Conservation (phyloP, 2,888 invertebrate genomes). For the Mechanitis messenoides region DNA sequence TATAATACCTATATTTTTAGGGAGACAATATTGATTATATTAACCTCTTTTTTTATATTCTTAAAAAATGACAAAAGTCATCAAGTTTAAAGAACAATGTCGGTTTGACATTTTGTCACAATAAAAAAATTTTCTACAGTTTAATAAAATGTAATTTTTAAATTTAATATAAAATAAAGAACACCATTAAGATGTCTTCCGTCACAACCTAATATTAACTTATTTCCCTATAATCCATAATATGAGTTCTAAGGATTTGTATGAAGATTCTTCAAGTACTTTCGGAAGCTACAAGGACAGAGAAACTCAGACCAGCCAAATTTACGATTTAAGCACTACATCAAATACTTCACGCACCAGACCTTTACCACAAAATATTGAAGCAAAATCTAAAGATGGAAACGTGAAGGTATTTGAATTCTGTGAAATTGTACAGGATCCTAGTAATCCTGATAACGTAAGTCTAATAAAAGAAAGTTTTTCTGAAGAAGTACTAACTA, state of each 20-base stretch:
- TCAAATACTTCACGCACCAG: conserved; percentile 19
- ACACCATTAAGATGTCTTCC: conserved; percentile 7
- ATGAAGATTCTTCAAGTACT: conserved; percentile 27
- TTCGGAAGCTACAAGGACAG: conserved; percentile 31
- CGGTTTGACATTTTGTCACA: too few relatives aligned
- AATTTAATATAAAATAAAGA: conserved; percentile 24
- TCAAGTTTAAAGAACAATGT: too few relatives aligned
- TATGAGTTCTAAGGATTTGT: conserved; percentile 41
- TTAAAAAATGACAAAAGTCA: too few relatives aligned
- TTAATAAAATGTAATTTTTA: not conserved
- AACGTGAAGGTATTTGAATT: conserved; percentile 39
- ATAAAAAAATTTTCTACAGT: too few relatives aligned
- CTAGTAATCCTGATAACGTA: conserved; percentile 32
- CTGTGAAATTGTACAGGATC: conserved; percentile 38
- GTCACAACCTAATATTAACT: not conserved
- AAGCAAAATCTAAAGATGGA: conserved; percentile 21
- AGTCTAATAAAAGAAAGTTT: conserved; percentile 39
- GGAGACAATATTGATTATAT: too few relatives aligned
- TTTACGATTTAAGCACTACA: conserved; percentile 24
- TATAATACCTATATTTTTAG: too few relatives aligned
- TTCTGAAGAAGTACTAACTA: conserved; percentile 35
- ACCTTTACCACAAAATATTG: conserved; percentile 22
- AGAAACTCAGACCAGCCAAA: conserved; percentile 40
- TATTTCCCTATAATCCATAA: conserved; percentile 11
- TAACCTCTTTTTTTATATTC: too few relatives aligned